Evolutionary conservation across 1,140 invertebrate species (phyloP).

Genomic region (Atta texana): DNA sequence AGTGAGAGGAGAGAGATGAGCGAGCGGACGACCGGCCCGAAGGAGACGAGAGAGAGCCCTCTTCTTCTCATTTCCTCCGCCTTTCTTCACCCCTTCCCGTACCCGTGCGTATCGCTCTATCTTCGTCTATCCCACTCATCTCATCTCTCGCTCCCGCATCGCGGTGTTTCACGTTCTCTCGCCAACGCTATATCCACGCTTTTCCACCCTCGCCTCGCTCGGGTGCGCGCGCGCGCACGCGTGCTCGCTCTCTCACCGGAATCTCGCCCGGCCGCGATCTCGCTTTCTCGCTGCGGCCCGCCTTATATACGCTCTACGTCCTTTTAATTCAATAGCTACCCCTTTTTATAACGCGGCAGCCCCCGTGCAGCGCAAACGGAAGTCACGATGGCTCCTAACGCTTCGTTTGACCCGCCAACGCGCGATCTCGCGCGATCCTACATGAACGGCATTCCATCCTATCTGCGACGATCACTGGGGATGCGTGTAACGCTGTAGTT

Average conservation of each 20-base stretch:
- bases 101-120: slow-evolving; percentile 29
- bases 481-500: slow-evolving; percentile 1
- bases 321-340: slow-evolving; percentile 84
- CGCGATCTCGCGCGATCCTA: slow-evolving; percentile 17
- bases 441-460: slow-evolving; percentile 36
- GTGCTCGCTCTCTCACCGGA: slow-evolving; percentile 13
- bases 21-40: slow-evolving; percentile 59
- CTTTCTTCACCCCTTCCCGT: slow-evolving; percentile 49
- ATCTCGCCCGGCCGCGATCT: slow-evolving; percentile 42
- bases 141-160: slow-evolving; percentile 8
- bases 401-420: slow-evolving; percentile 38
- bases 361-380: slow-evolving; percentile 66
- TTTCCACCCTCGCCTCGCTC: slow-evolving; percentile 22
- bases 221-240: neutral
- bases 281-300: slow-evolving; percentile 39
- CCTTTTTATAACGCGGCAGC: slow-evolving; percentile 75
- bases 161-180: slow-evolving; percentile 39
- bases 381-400: slow-evolving; percentile 61
- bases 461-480: neutral
- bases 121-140: neutral
- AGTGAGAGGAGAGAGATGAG: slow-evolving; percentile 68
- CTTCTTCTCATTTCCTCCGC: slow-evolving; percentile 73
- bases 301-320: slow-evolving; percentile 75
- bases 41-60: slow-evolving; percentile 73
- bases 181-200: neutral